These are phyloP conservation scores for Phthorimaea operculella DNA, from an alignment of 1,140 invertebrate species.

Conservation along the genomic window DNA sequence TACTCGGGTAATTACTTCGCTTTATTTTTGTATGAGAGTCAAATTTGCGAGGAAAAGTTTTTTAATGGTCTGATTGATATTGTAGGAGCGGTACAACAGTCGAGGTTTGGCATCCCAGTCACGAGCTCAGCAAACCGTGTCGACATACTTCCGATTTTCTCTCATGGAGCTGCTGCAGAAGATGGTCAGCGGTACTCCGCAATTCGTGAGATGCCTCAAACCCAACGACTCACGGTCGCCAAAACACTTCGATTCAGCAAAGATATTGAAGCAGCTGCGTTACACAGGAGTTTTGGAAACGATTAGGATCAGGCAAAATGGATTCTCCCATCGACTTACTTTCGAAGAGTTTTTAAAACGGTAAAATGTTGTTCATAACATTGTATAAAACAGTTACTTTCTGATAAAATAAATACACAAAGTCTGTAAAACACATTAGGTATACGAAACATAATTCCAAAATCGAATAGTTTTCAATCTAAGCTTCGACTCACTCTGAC, in stretches of 20 bases:
- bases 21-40: background rate
- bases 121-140: slow-evolving; percentile 83
- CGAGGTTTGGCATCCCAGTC: slow-evolving; percentile 82
- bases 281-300: slow-evolving; percentile 88
- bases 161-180: slow-evolving; percentile 87
- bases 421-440: background rate
- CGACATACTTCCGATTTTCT: slow-evolving; percentile 87
- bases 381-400: slow-evolving; percentile 11
- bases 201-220: slow-evolving; percentile 87
- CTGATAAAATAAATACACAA: no score
- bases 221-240: slow-evolving; percentile 81
- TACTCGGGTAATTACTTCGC: slow-evolving; percentile 37
- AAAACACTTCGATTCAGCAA: slow-evolving; percentile 76
- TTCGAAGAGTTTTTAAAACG: slow-evolving; percentile 85
- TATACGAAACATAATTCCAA: no score
- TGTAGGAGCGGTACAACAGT: slow-evolving; percentile 67
- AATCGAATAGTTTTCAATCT: no score
- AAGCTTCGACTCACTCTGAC: no score
- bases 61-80: background rate
- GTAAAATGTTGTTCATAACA: slow-evolving; percentile 43
- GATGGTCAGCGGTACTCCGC: slow-evolving; percentile 82
- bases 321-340: slow-evolving; percentile 82
- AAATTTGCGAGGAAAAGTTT: background rate
- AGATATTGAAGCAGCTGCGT: slow-evolving; percentile 80
- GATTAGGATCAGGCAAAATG: slow-evolving; percentile 82